Evolutionary conservation across 2,888 invertebrate species (phyloP), one percentile per base, ranked within the genome.

Genomic region (Zele albiditarsus): DNA sequence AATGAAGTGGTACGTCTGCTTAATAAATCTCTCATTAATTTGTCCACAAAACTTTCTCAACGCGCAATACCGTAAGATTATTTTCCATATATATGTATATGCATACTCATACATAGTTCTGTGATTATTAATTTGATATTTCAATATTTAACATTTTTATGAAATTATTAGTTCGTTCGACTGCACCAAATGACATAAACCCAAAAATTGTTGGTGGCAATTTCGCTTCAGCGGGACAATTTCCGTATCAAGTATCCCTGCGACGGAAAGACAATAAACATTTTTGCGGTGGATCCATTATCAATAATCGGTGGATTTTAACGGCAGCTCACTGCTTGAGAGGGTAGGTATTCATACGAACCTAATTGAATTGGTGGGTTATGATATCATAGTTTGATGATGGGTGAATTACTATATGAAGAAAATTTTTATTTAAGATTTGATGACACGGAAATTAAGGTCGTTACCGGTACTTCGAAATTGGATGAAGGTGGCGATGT

Each of bases 271-370:
- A 90, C 0, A 87, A 90, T 5, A 90, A 90, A 81, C 93, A 93
- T 81, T 92, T 92, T 83, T 93, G 93, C 79, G 93, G 93, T 0
- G 93, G 92, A 0, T 92, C 92, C 0, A 87, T 93, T 2, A 84
- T 93, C 16, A 91, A 91, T 31, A 90, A 91, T 2, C 86, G 90
- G 49, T 91, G 91, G 70, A 91, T 92, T 25, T 82, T 92, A 14
- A 92, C 92, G 0, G 92, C 92, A 0, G 92, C 92, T 8, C 92
- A 92, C 81, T 92, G 92, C 70, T 90, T 92, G 12, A 88, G 90
- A 46, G 89, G 91, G 92, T 92, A 81, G 80, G 76, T 33, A 20
- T 53, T 27, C 12, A 1, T 20, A 38, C 38, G 31, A 31, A 31
- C 4, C 4, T 8, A 6, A 12, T 38, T 38, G 25, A 58, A 28